Evolutionary conservation across 2,113 vertebrate genomes (phyloP).

Genomic region (Sakesphorus luctuosus): DNA sequence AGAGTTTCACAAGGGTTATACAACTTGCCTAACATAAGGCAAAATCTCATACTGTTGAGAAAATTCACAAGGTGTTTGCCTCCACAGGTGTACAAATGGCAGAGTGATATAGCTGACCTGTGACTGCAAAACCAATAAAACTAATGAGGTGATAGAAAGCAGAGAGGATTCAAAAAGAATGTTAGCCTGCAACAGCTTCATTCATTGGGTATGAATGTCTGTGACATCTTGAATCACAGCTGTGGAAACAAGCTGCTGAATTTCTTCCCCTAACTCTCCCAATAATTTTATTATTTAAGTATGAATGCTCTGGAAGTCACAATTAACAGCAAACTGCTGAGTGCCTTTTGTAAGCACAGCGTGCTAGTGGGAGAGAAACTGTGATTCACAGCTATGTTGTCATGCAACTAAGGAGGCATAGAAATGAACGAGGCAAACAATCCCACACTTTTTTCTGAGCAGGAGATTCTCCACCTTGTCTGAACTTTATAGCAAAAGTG

Average conservation of each 20-base stretch:
- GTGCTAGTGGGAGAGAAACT: neutral
- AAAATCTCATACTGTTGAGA: neutral
- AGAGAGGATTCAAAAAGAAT: neutral
- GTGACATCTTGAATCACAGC: slow-evolving; percentile 30
- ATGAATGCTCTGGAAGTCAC: neutral
- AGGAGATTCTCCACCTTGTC: neutral
- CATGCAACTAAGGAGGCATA: neutral
- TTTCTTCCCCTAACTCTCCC: neutral
- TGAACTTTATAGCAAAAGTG: neutral
- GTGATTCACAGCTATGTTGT: neutral
- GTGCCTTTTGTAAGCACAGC: neutral
- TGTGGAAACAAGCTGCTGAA: slow-evolving; percentile 29
- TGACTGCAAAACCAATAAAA: neutral
- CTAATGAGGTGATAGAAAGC: neutral
- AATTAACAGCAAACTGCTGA: neutral
- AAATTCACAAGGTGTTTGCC: neutral
- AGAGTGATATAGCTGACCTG: neutral
- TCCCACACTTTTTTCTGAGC: neutral
- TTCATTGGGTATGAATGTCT: neutral
- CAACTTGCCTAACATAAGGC: neutral
- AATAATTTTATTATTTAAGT: neutral
- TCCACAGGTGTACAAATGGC: neutral
- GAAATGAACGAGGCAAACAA: neutral
- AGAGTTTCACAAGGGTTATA: neutral
- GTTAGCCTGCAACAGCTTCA: neutral